Base-by-base conservation (phyloP, 2,888 invertebrate species). In the Nymphalis polychloros region DNA sequence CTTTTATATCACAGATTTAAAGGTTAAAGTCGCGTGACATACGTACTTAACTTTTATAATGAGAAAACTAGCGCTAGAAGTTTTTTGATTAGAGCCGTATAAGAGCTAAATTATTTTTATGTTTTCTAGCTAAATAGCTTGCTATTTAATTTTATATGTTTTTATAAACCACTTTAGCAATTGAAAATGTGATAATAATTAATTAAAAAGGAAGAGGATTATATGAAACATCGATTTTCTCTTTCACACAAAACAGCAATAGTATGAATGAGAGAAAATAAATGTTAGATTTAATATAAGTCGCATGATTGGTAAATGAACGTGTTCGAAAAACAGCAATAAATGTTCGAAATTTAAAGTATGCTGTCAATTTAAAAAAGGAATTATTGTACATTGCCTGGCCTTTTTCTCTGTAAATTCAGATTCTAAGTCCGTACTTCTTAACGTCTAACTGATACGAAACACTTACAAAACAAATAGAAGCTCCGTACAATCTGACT, bases 1-100 rank as follows among this genome's bases (percentile, higher is more conserved):
- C n/a, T 49, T 62, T 41, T 67, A 66, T 52, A n/a, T 1, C 27
- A n/a, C 23, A 1, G 3, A 7, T 0, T 13, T 62, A 67, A 62
- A 61, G 47, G 31, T 55, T 20, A 49, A 41, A 55, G 31, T 62
- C 20, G 55, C 17, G 16, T 55, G 23, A n/a, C 8, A 16, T 8
- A 19, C 16, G 19, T 13, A 19, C 19, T 57, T 57, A 57, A 57
- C 57, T 55, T 53, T 67, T 50, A 55, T 67, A 67, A 57, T 67
- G 55, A 62, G 55, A 67, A 57, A 61, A 57, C 23, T 66, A 66
- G 55, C 53, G 41, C 61, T 67, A 62, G 66, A 67, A 55, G 61
- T 67, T 62, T 57, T 41, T 57, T 41, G 35, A 57, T 57, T 57
- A 41, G 41, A 3, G 41, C 57, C 7, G 57, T 57, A n/a, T 55